Base-by-base conservation (phyloP, 2,113 vertebrate genomes). In the Gnathonemus longibarbis region DNA sequence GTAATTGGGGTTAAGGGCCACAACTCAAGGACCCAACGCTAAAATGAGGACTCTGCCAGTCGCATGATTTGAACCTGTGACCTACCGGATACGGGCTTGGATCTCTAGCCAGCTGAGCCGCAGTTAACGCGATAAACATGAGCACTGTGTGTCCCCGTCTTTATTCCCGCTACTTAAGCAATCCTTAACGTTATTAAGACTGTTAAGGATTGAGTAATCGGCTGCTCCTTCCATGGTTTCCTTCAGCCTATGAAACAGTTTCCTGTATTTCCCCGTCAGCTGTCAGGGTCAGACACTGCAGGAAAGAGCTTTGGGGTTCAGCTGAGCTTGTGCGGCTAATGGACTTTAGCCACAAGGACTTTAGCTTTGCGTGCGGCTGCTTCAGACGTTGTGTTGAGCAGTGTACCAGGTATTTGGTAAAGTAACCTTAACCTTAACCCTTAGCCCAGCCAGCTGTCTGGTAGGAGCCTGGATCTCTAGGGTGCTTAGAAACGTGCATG, bases 101-200 rank as follows among this genome's bases (percentile, higher is more conserved):
- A 70, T 70, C n/a, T 70, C 62, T 31, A 31, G 62, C 62, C 62
- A 66, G n/a, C 62, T 66, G 62, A 66, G 62, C n/a, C 10, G 2
- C 5, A 35, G 15, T 87, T 48, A 77, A 50, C 35, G 10, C 24
- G 48, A 89, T 53, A 56, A 84, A 85, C 52, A 85, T 39, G 48
- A n/a, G 77, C 50, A 5, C 31, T 49, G 19, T 5, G 17, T 31
- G 56, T 19, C 31, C 53, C 9, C 24, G 1, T 62, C 52, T 66
- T 84, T 85, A 89, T 48, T 15, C 11, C 80, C 35, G 42, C 21
- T 58, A 62, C 89, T 89, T 85, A 21, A 19, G 39, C 52, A 24
- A 27, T 45, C 80, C 9, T 85, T 58, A 56, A 85, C 83, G 2
- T 85, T 89, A 85, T 84, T 42, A 84, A 89, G 52, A 89, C 52